A percentile compares a stretch with the other conserved stretches of the same genome.
Evolutionary conservation across 2,797 vertebrate species (phyloP).

Genomic region (Eulemur coronatus): DNA sequence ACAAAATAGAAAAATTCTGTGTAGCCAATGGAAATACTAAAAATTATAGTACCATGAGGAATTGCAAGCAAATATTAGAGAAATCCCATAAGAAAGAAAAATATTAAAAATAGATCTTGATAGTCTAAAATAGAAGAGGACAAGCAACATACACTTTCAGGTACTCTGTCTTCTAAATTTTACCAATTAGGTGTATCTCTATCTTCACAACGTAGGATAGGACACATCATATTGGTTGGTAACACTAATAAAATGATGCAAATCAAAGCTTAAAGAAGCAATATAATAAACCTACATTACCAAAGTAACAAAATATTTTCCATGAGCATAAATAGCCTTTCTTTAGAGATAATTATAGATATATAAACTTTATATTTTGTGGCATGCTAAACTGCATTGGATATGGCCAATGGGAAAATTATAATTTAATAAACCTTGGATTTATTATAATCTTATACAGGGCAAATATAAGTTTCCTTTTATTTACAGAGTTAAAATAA

Average conservation of each 20-base stretch:
- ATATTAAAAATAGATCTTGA: background rate
- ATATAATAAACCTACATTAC: background rate
- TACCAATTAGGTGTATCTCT: background rate
- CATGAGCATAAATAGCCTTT: background rate
- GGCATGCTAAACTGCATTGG: background rate
- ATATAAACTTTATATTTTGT: background rate
- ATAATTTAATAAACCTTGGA: background rate
- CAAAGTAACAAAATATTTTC: background rate
- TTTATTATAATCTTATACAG: background rate
- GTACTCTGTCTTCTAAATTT: background rate
- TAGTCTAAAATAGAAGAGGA: background rate
- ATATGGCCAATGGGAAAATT: background rate
- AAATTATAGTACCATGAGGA: background rate
- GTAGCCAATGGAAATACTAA: background rate
- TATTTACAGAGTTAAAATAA: background rate
- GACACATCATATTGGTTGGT: background rate
- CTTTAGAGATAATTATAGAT: background rate
- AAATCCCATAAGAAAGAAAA: background rate
- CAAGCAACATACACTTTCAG: background rate
- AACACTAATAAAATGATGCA: background rate
- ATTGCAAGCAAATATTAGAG: background rate
- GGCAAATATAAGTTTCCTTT: background rate
- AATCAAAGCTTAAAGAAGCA: conserved; percentile 10
- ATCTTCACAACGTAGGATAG: background rate
- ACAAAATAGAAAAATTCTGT: background rate